Evolutionary conservation across 2,888 invertebrate genomes (phyloP).

Genomic region (Coenonympha arcania): DNA sequence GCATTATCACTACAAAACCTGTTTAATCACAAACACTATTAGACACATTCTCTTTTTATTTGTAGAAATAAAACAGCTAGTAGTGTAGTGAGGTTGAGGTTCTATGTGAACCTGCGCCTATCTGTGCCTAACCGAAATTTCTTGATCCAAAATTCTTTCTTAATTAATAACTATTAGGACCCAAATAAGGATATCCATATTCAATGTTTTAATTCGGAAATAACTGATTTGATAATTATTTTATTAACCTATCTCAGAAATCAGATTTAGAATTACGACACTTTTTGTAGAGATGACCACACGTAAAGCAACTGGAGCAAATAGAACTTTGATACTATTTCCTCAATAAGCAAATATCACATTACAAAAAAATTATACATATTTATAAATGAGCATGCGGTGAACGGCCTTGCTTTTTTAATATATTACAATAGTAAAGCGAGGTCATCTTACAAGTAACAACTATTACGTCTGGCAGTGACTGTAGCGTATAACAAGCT

Average conservation of each 20-base stretch:
- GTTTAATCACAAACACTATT: conserved; percentile 26
- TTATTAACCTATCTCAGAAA: too few species aligned
- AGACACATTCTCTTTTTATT: conserved; percentile 13
- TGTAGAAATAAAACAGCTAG: not conserved
- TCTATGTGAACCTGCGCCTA: not conserved
- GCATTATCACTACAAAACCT: conserved; percentile 25
- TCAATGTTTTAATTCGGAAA: too few species aligned
- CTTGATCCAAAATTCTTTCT: too few species aligned
- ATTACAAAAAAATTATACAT: conserved; percentile 18
- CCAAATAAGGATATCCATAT: too few species aligned
- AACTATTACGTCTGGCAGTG: conserved; percentile 21
- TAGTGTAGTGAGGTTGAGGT: not conserved
- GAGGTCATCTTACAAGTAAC: conserved; percentile 38
- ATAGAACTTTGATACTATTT: not conserved
- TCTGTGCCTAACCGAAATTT: not conserved
- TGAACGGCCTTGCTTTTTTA: conserved; percentile 45
- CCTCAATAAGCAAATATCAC: conserved; percentile 2
- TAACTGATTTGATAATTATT: not conserved
- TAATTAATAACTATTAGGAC: too few species aligned
- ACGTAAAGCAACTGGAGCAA: not conserved
- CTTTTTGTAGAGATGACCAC: not conserved
- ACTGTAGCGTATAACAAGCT: conserved; percentile 17
- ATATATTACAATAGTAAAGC: conserved; percentile 52
- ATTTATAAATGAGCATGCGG: conserved; percentile 31
- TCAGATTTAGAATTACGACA: not conserved